Conservation (phyloP, 2,113 vertebrate species). For the Amphilophus citrinellus region DNA sequence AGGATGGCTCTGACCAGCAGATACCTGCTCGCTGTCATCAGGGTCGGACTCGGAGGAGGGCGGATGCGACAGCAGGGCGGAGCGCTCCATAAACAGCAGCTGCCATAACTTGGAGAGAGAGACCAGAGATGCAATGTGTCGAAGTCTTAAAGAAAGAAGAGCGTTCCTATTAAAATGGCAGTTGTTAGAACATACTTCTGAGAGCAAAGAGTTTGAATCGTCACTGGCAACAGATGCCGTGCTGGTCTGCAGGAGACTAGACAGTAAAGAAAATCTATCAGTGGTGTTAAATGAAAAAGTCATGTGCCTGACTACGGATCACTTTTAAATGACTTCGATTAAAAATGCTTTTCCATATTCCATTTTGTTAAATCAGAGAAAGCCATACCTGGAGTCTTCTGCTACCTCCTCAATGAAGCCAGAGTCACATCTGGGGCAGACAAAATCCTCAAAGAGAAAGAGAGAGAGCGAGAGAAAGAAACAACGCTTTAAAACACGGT, state of each 20-base stretch:
- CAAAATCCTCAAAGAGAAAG: slow-evolving; percentile 83
- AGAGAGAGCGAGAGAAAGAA: neutral
- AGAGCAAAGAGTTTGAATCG: slow-evolving; percentile 84
- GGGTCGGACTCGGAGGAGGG: slow-evolving; percentile 65
- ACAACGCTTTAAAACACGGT: neutral
- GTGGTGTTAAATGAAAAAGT: neutral
- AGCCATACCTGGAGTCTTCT: slow-evolving; percentile 88
- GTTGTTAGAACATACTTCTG: slow-evolving; percentile 83
- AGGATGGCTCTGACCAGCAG: slow-evolving; percentile 37
- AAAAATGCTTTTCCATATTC: neutral
- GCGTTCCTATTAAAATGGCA: slow-evolving; percentile 10
- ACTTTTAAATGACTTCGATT: neutral
- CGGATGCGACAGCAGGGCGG: slow-evolving; percentile 81
- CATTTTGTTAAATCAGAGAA: neutral
- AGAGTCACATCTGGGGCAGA: slow-evolving; percentile 89
- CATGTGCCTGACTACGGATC: neutral
- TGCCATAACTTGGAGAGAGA: slow-evolving; percentile 87
- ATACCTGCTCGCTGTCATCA: slow-evolving; percentile 41
- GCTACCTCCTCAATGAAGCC: slow-evolving; percentile 92
- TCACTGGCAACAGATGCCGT: slow-evolving; percentile 65
- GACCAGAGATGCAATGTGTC: slow-evolving; percentile 46
- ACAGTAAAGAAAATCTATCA: slow-evolving; percentile 13
- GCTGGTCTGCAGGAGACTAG: slow-evolving; percentile 86
- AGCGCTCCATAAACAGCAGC: slow-evolving; percentile 82
- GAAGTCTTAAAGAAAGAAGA: slow-evolving; percentile 17